phyloP scores from a whole-genome alignment of 2,797 vertebrate genomes.

The Peromyscus eremicus region DNA sequence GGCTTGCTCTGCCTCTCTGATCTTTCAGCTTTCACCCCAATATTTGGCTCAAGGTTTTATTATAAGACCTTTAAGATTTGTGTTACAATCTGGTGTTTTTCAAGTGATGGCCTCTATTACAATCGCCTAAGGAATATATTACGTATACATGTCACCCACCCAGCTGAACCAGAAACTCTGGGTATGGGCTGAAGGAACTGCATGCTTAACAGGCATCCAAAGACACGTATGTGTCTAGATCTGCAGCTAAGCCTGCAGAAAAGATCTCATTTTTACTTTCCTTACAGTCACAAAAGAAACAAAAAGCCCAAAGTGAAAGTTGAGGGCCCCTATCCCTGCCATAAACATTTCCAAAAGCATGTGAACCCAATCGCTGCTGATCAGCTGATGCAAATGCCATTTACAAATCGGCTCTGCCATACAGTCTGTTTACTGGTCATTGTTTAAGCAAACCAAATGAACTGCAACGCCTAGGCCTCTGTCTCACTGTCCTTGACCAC shows the following conservation, averaged over 20 bases:
- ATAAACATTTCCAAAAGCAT: not conserved
- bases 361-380: not conserved
- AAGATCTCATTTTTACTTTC: not conserved
- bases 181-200: not conserved
- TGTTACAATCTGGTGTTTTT: not conserved
- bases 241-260: not conserved
- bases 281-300: not conserved
- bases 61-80: too few species aligned
- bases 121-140: not conserved
- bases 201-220: not conserved
- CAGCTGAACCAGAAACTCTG: not conserved
- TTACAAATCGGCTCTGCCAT: not conserved
- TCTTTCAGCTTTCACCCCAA: too few species aligned
- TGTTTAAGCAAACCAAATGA: not conserved
- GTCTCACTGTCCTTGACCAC: not conserved
- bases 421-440: too few species aligned
- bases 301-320: not conserved
- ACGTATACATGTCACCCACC: not conserved
- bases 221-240: not conserved
- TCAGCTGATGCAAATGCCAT: not conserved
- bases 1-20: too few species aligned
- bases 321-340: not conserved
- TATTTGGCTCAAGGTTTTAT: too few species aligned
- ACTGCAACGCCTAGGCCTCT: not conserved
- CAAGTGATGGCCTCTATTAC: not conserved